Conservation (phyloP, 30 jellyfish, hydroid and myxozoan genomes). For the Hydractinia symbiolongicarpus region DNA sequence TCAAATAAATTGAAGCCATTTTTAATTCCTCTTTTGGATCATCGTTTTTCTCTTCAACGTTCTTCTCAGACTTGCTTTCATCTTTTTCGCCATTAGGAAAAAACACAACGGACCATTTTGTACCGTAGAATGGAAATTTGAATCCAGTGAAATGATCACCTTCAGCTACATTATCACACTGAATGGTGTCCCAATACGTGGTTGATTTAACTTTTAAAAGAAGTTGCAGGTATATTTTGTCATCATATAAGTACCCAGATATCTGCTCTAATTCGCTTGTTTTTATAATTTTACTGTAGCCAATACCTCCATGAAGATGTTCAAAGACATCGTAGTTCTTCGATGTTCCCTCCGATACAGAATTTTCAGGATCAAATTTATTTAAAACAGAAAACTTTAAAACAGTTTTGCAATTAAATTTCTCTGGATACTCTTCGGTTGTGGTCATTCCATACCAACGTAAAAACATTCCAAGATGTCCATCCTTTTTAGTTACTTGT, state of each 20-base stretch:
- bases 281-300: constrained; percentile 67
- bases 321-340: constrained; percentile 62
- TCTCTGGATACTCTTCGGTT: constrained; percentile 15
- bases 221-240: constrained; percentile 49
- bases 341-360: constrained; percentile 56
- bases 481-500: constrained; percentile 58
- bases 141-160: background rate
- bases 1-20: constrained; percentile 12
- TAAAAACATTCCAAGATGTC: constrained; percentile 70
- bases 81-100: constrained; percentile 27
- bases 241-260: constrained; percentile 65
- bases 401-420: constrained; percentile 54
- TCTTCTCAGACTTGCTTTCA: background rate
- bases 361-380: constrained; percentile 36
- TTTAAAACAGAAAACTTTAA: constrained; percentile 49
- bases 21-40: background rate
- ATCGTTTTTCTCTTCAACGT: background rate
- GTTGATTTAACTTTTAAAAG: constrained; percentile 45
- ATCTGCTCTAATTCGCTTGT: constrained; percentile 32
- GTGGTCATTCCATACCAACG: constrained; percentile 72
- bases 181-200: constrained; percentile 34
- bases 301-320: constrained; percentile 74
- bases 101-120: constrained; percentile 20
- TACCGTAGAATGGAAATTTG: background rate
- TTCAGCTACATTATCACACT: background rate